Conservation (phyloP, 2,888 invertebrate genomes). For the Eledone cirrhosa region DNA sequence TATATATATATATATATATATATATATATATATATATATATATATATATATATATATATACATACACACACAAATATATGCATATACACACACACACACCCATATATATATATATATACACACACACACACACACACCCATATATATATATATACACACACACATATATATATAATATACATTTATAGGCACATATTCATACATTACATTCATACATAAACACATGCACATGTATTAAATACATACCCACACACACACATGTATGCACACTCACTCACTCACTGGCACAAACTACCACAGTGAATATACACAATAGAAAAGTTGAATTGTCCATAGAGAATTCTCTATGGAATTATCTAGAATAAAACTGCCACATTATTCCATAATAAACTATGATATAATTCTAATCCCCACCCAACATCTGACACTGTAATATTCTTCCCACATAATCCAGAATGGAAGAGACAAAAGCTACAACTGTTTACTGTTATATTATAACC, state of each 20-base stretch:
- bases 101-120: not conserved
- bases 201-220: not conserved
- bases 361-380: no score
- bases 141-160: not conserved
- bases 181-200: not conserved
- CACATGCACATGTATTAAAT: not conserved
- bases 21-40: not conserved
- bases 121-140: not conserved
- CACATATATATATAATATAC: no score
- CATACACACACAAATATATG: not conserved
- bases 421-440: no score
- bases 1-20: no score
- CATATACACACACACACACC: not conserved
- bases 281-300: not conserved
- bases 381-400: no score
- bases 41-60: not conserved
- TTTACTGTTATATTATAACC: no score
- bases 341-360: no score
- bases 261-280: not conserved
- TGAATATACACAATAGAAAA: not conserved
- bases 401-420: no score
- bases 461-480: no score
- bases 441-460: no score
- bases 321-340: no score
- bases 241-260: not conserved